Evolutionary conservation across 2,888 invertebrate genomes (phyloP), one percentile per base, ranked within the genome.

Genomic region (Pachliopta kotzebuea): DNA sequence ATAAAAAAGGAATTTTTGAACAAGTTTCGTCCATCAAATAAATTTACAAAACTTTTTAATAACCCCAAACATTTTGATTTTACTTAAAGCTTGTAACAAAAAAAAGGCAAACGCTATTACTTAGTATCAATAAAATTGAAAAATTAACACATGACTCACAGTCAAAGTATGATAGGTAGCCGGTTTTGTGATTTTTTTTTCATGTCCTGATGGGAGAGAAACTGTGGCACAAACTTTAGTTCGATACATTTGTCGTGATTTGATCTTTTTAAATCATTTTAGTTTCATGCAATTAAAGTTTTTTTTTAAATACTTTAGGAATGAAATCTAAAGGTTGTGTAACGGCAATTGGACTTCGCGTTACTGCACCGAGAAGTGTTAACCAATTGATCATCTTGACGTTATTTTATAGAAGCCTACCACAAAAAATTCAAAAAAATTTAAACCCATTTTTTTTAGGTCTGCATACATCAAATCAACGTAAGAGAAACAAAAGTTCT

Each of bases 121-220:
- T 18, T 17, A 9, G 17, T 18, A 45, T n/a, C 18, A n/a, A 45
- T 18, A n/a, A 18, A 45, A 18, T 45, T 45, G 18, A 45, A 45
- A 45, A 45, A 45, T n/a, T 45, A n/a, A 45, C 45, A 45, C 18
- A 45, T 45, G 45, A n/a, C n/a, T 45, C 49, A 49, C 1, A 57
- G n/a, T 56, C 9, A 45, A 18, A 37, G 37, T 37, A 14, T 45
- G 45, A 45, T 45, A n/a, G 45, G 45, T 45, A n/a, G 45, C n/a
- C 45, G 18, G 45, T 45, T 45, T 18, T 45, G n/a, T 45, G 9
- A n/a, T 18, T 45, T 45, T 45, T 45, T 45, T 45, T 45, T 45
- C 6, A 45, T 45, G 6, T 18, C 2, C 45, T 6, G 18, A 7
- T 7, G 45, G 45, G 45, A n/a, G 45, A 14, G 11, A 37, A 45